phyloP scores from a whole-genome alignment of 2,888 invertebrate genomes.

The Leptura quadrifasciata region DNA sequence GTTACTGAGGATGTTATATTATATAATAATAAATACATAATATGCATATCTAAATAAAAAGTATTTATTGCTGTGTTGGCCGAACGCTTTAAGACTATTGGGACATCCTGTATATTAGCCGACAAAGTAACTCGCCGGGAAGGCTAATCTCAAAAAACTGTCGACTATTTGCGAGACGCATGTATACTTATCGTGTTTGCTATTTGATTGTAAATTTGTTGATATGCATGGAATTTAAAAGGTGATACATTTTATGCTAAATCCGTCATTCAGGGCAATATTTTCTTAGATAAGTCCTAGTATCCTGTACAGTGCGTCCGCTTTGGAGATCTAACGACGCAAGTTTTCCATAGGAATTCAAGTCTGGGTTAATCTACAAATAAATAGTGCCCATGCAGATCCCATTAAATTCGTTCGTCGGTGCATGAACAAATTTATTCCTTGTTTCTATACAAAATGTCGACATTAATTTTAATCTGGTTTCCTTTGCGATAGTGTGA shows the following conservation, averaged over 20 bases:
- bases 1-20: too few species aligned
- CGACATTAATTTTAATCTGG: constrained; percentile 52
- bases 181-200: background rate
- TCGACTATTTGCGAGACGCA: too few species aligned
- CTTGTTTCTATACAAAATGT: constrained; percentile 55
- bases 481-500: constrained; percentile 46
- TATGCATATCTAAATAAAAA: too few species aligned
- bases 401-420: constrained; percentile 60
- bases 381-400: constrained; percentile 45
- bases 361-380: constrained; percentile 13
- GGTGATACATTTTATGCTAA: constrained; percentile 26
- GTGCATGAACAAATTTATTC: constrained; percentile 60
- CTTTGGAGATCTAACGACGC: constrained; percentile 19
- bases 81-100: too few species aligned
- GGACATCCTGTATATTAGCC: too few species aligned
- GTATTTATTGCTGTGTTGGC: too few species aligned
- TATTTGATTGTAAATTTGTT: background rate
- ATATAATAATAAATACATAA: too few species aligned
- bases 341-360: constrained; percentile 1
- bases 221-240: background rate
- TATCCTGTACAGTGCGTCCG: constrained; percentile 18
- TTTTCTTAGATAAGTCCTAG: background rate
- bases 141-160: too few species aligned
- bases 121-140: too few species aligned
- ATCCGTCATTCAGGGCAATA: background rate